These are phyloP conservation scores for Catalaphyllia jardinei DNA, from an alignment of 64 coral and sea anemone genomes.

Conservation along the genomic window DNA sequence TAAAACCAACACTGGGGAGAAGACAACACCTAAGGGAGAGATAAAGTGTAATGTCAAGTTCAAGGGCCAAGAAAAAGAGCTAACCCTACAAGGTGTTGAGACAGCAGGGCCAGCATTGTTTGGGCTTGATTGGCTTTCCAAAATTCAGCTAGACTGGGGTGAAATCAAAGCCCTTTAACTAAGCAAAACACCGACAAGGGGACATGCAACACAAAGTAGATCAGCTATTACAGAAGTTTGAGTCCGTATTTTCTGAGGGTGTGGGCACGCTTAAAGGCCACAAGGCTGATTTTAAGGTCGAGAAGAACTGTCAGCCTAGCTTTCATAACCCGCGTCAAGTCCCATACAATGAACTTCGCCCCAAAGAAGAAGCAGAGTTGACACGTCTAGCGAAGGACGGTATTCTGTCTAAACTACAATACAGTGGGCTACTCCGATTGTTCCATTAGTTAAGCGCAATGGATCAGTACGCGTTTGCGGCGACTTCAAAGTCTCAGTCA, in stretches of 20 bases:
- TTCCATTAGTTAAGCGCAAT: slow-evolving; percentile 35
- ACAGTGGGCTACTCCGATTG: slow-evolving; percentile 65
- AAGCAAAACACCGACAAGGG: not conserved
- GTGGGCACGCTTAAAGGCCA: slow-evolving; percentile 62
- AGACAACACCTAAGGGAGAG: slow-evolving; percentile 35
- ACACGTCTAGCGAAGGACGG: slow-evolving; percentile 46
- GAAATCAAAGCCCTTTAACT: slow-evolving; percentile 50
- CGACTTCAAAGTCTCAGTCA: slow-evolving; percentile 56
- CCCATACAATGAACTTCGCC: slow-evolving; percentile 51
- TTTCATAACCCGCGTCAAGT: slow-evolving; percentile 45
- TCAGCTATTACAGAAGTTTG: slow-evolving; percentile 18
- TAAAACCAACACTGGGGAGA: slow-evolving; percentile 61
- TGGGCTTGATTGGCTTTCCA: slow-evolving; percentile 58
- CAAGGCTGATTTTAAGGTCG: slow-evolving; percentile 52
- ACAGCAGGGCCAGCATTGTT: slow-evolving; percentile 59
- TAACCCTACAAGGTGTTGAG: slow-evolving; percentile 41
- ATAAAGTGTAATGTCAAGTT: slow-evolving; percentile 39
- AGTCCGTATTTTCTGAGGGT: slow-evolving; percentile 1
- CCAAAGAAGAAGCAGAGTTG: slow-evolving; percentile 58
- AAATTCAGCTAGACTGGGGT: slow-evolving; percentile 62
- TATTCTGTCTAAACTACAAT: slow-evolving; percentile 45
- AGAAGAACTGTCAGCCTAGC: slow-evolving; percentile 47
- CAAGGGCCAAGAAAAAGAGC: slow-evolving; percentile 24
- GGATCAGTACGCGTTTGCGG: slow-evolving; percentile 51
- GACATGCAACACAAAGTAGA: slow-evolving; percentile 19